phyloP scores from a whole-genome alignment of 1,140 invertebrate species.

The Anastrepha obliqua region DNA sequence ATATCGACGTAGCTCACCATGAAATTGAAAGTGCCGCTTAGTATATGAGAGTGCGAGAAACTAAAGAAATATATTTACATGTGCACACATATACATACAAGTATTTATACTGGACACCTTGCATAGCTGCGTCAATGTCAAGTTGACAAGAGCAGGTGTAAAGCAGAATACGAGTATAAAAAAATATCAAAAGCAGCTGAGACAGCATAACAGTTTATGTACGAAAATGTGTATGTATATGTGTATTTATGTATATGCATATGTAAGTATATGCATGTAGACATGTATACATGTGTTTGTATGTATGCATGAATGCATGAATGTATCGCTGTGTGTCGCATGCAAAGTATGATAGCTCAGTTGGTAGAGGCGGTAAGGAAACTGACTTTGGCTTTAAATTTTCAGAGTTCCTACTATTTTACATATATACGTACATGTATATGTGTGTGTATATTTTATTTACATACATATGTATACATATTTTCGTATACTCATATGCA shows the following conservation, averaged over 20 bases:
- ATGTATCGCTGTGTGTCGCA: not conserved
- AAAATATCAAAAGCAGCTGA: too few species aligned
- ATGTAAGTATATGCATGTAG: not conserved
- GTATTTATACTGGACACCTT: not conserved
- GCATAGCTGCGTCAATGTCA: slow-evolving; percentile 19
- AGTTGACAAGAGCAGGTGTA: not conserved
- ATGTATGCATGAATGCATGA: not conserved
- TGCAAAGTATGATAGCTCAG: not conserved
- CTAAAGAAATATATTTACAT: too few species aligned
- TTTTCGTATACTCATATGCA: not conserved
- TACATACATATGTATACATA: not conserved
- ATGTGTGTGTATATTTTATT: not conserved
- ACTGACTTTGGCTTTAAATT: slow-evolving; percentile 46
- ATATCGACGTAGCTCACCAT: too few species aligned
- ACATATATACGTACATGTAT: too few species aligned
- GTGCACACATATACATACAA: too few species aligned
- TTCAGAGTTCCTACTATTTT: not conserved
- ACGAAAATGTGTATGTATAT: too few species aligned
- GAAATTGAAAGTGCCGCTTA: too few species aligned
- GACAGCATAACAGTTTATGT: not conserved
- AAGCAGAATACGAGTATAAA: not conserved
- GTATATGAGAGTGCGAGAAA: too few species aligned
- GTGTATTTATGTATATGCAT: not conserved
- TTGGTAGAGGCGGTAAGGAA: not conserved
- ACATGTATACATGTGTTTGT: not conserved